Evolutionary conservation across 2,888 invertebrate species (phyloP), one percentile per base, ranked within the genome.

Genomic region (Acleris holmiana): DNA sequence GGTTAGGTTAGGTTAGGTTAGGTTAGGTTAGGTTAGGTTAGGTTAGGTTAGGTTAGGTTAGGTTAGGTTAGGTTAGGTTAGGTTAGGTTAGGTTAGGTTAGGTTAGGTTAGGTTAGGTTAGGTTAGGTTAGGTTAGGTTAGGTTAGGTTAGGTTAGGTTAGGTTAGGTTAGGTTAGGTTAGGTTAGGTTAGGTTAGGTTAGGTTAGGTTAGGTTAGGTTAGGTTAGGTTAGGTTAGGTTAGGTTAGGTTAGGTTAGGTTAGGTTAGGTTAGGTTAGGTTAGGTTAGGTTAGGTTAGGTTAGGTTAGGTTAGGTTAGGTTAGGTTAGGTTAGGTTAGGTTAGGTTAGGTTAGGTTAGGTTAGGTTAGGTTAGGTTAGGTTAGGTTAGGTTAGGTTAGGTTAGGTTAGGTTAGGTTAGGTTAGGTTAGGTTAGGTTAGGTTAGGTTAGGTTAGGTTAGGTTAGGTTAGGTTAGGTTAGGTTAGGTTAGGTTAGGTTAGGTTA

Each of bases 21-120:
- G 62, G 62, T 62, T 62, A 62, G 62, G 62, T 62, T 62, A 62
- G 62, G 62, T 62, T 62, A 62, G 62, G 62, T 62, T 62, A 62
- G 62, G 62, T 62, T 62, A 62, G 62, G 62, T 62, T 62, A 62
- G 62, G 62, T 62, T 62, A 62, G 62, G 62, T 62, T 62, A 62
- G 62, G 62, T 62, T 62, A 62, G 62, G 62, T 62, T 62, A 62
- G 62, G 62, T 62, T 62, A 62, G 62, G 62, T 62, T 62, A 62
- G 62, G 62, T 62, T 59, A 59, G 59, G 59, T 59, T 59, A 59
- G 59, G 59, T 59, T 59, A 59, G 59, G 59, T 59, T 59, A 59
- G 59, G 59, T 59, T 59, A 59, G 59, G 59, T 59, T 59, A 59
- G 59, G 59, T 59, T 59, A 59, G 59, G 59, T 59, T 59, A 59